Conservation (phyloP, 2,113 vertebrate species). For the Dasyprocta punctata region DNA sequence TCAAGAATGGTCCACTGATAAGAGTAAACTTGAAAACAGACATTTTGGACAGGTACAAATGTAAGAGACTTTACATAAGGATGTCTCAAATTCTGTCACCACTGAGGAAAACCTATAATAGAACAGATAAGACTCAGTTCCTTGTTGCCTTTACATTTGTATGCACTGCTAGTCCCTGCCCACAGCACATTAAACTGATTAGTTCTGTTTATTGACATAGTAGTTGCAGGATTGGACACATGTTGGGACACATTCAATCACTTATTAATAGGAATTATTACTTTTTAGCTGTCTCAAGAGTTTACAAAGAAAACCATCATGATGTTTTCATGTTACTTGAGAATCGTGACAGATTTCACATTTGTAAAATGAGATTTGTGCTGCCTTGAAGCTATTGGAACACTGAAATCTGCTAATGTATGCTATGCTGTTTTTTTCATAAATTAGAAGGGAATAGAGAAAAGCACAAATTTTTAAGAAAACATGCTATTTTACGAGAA, state of each 20-base stretch:
- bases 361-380: slow-evolving; percentile 75
- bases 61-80: slow-evolving; percentile 8
- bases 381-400: slow-evolving; percentile 72
- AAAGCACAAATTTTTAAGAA: slow-evolving; percentile 59
- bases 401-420: slow-evolving; percentile 66
- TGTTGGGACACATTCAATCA: slow-evolving; percentile 79
- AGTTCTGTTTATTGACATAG: slow-evolving; percentile 84
- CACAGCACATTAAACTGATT: slow-evolving; percentile 81
- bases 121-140: background rate
- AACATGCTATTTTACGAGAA: slow-evolving; percentile 67
- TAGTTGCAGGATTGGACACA: slow-evolving; percentile 79
- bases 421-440: slow-evolving; percentile 51
- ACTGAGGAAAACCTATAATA: slow-evolving; percentile 21
- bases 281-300: slow-evolving; percentile 72
- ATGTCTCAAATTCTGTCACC: background rate
- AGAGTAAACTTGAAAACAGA: slow-evolving; percentile 35
- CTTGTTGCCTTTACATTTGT: slow-evolving; percentile 68
- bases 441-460: slow-evolving; percentile 71
- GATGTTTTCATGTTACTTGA: slow-evolving; percentile 72
- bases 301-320: slow-evolving; percentile 73
- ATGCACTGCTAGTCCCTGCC: slow-evolving; percentile 69
- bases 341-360: slow-evolving; percentile 71
- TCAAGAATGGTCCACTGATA: background rate
- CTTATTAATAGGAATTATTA: slow-evolving; percentile 84
- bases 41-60: slow-evolving; percentile 57